Percentiles rank a stretch among this genome's conserved stretches.
Evolutionary conservation across 2,113 vertebrate species (phyloP).

Genomic region (Tetrax tetrax): DNA sequence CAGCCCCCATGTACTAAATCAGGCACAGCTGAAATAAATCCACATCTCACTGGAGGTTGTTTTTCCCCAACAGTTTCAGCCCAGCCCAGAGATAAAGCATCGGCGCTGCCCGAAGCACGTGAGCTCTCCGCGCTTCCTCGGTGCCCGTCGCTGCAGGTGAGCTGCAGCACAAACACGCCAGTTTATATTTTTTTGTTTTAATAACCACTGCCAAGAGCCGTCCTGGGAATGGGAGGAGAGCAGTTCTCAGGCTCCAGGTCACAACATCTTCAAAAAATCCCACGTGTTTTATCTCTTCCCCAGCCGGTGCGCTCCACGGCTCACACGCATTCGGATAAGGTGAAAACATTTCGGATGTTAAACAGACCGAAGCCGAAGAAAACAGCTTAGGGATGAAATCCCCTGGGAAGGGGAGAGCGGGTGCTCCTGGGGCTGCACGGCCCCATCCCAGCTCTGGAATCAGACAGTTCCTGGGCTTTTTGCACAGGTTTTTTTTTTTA

Average conservation of each 20-base stretch:
- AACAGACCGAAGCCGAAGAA: background rate
- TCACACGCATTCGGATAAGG: accelerated
- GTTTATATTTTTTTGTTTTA: background rate
- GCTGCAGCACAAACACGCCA: accelerated
- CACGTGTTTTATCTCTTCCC: background rate
- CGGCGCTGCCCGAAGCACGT: accelerated
- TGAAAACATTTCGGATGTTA: background rate
- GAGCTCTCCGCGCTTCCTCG: accelerated
- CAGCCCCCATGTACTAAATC: background rate
- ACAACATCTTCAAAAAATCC: background rate
- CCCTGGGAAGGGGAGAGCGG: background rate
- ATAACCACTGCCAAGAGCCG: background rate
- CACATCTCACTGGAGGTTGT: accelerated
- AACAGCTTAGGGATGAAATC: background rate
- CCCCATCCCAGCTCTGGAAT: background rate
- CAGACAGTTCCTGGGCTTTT: background rate
- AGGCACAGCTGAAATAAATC: background rate
- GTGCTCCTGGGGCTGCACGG: background rate
- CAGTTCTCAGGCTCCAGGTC: accelerated
- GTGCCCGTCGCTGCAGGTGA: background rate
- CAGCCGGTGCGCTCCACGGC: accelerated
- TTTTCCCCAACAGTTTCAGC: background rate
- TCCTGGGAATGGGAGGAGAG: background rate
- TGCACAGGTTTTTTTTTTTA: background rate
- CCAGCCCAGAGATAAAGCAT: background rate